Evolutionary conservation across 2,797 vertebrate genomes (phyloP).

Genomic region (Danio jaintianensis): DNA sequence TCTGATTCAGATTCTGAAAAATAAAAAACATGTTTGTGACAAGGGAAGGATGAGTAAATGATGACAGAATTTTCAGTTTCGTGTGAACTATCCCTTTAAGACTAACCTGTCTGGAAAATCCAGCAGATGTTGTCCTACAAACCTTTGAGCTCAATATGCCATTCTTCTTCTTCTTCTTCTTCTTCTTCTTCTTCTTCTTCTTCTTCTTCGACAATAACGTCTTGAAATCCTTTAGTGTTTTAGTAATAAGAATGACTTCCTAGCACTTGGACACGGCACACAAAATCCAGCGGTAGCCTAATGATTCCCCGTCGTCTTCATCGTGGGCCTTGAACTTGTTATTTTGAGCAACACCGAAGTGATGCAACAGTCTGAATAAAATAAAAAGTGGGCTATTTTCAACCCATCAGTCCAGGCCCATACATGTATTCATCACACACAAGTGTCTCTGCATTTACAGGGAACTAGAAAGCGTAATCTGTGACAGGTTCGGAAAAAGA

Average conservation of each 20-base stretch:
- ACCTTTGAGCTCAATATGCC: background rate
- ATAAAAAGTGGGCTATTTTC: conserved; percentile 3
- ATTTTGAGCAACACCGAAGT: conserved; percentile 8
- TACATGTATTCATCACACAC: background rate
- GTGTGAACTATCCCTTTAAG: background rate
- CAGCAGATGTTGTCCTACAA: background rate
- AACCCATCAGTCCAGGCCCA: background rate
- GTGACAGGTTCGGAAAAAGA: conserved; percentile 35
- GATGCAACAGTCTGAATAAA: conserved; percentile 5
- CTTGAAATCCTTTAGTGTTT: background rate
- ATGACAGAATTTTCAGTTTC: too few species aligned
- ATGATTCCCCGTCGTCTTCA: conserved; percentile 7
- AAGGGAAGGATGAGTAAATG: too few species aligned
- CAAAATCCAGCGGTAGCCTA: background rate
- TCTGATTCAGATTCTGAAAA: too few species aligned
- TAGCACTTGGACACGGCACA: conserved; percentile 4
- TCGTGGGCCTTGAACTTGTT: background rate
- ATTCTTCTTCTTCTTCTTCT: too few species aligned
- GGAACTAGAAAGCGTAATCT: background rate
- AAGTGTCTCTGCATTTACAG: background rate
- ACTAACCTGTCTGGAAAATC: background rate
- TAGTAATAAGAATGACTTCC: background rate
- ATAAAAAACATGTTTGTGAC: too few species aligned
- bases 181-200: too few species aligned
- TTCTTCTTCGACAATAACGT: background rate